Evolutionary conservation across 2,888 invertebrate species (phyloP).

Genomic region (Hirtodrosophila alboralis): DNA sequence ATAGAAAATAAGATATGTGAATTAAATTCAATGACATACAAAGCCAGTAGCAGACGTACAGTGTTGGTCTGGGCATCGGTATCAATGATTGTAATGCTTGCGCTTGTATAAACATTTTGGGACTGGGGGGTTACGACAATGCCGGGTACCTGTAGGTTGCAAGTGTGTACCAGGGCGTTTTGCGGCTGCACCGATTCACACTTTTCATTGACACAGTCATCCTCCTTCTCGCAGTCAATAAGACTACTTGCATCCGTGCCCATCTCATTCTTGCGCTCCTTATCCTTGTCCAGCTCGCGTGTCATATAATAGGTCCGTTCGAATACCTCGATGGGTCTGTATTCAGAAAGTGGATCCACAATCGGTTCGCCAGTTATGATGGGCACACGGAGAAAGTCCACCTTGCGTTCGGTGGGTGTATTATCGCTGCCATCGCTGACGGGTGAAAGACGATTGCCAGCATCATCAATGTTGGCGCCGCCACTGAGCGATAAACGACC

Average conservation of each 20-base stretch:
- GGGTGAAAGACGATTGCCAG: slow-evolving; percentile 74
- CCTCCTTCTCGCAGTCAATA: slow-evolving; percentile 47
- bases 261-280: slow-evolving; percentile 54
- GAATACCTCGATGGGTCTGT: slow-evolving; percentile 83
- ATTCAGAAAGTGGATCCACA: slow-evolving; percentile 82
- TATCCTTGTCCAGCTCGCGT: slow-evolving; percentile 73
- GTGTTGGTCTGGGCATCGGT: slow-evolving; percentile 84
- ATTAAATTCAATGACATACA: neutral
- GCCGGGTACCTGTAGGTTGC: slow-evolving; percentile 82
- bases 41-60: slow-evolving; percentile 67
- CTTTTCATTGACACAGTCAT: slow-evolving; percentile 39
- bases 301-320: slow-evolving; percentile 83
- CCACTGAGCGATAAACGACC: slow-evolving; percentile 80
- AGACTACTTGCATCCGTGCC: slow-evolving; percentile 14
- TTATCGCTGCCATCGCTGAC: slow-evolving; percentile 58
- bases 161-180: slow-evolving; percentile 64
- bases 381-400: slow-evolving; percentile 81
- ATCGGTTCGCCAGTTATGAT: slow-evolving; percentile 77
- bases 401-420: slow-evolving; percentile 70
- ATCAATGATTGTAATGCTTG: slow-evolving; percentile 88
- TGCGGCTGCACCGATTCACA: slow-evolving; percentile 17
- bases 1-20: slow-evolving; percentile 2
- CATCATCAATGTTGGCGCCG: slow-evolving; percentile 81
- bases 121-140: slow-evolving; percentile 73
- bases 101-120: slow-evolving; percentile 84